Base-by-base conservation (phyloP, 1,140 invertebrate genomes). In the Ceratosolen solmsi region DNA sequence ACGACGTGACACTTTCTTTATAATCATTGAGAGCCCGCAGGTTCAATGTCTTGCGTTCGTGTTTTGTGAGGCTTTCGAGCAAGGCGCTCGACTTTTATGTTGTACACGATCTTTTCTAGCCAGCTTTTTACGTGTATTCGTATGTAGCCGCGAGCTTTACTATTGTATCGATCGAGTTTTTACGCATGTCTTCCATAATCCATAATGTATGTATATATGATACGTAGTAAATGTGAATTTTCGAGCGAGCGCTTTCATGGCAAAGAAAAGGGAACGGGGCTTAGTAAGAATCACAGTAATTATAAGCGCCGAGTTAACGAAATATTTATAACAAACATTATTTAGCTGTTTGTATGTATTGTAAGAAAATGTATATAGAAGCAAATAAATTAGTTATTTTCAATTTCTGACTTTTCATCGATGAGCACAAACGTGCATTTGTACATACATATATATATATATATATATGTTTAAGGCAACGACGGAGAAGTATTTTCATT, bases 301-400 rank as follows among this genome's bases (percentile, higher is more conserved):
- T 4, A 22, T 54, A 22, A 54, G n/a, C 68, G 22, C n/a, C 17
- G 25, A 22, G 25, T 79, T 25, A 30, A 13, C 25, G 17, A n/a
- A 58, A 27, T 79, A 79, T 79, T 60, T 72, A 79, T 79, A 33
- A 79, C 17, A 60, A 54, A 27, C 25, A 79, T 73, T 79, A 79
- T 79, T 79, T 71, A 56, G 33, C 54, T 60, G 36, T 79, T 79
- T 60, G 22, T 79, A 79, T 41, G 17, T 77, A 84, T 74, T 82
- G 76, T 83, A 84, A 63, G 68, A 72, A 80, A 77, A 73, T 80
- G 72, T 84, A 86, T 85, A 85, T 85, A 84, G 80, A 60, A 80
- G 70, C 80, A 54, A 84, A 84, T 85, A 82, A 84, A 77, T 83
- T 73, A 82, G 72, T 79, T 58, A 74, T 22, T 63, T 46, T 41